Percentiles rank a stretch among this genome's conserved stretches.
Conservation (phyloP, 2,113 vertebrate genomes). For the Toxostoma redivivum region DNA sequence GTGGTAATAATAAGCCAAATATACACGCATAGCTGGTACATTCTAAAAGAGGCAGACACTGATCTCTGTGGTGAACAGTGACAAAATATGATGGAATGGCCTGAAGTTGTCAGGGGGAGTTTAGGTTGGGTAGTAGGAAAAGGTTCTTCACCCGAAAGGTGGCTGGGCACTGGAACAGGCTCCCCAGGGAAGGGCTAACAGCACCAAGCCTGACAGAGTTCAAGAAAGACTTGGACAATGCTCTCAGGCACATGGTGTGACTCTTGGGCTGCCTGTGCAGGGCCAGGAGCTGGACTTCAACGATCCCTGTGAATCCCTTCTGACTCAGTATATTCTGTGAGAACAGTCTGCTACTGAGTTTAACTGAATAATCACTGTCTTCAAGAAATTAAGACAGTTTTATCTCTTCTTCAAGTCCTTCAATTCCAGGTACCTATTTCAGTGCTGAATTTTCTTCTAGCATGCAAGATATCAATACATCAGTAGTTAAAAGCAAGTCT, state of each 20-base stretch:
- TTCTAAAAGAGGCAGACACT: background rate
- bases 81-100: background rate
- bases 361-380: background rate
- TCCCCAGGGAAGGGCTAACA: background rate
- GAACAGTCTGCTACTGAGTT: background rate
- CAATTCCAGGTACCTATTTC: background rate
- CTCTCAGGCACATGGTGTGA: background rate
- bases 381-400: background rate
- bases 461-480: background rate
- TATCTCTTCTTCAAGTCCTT: background rate
- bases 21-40: background rate
- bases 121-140: background rate
- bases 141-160: background rate
- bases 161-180: rapidly evolving
- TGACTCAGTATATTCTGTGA: background rate
- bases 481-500: background rate
- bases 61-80: no score
- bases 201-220: background rate
- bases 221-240: background rate
- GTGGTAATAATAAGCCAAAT: background rate
- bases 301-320: background rate
- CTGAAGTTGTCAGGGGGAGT: background rate
- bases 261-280: background rate
- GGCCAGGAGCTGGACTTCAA: background rate
- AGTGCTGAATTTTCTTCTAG: background rate